Base-by-base conservation (phyloP, 2,113 vertebrate genomes). In the Brienomyrus longianalis region DNA sequence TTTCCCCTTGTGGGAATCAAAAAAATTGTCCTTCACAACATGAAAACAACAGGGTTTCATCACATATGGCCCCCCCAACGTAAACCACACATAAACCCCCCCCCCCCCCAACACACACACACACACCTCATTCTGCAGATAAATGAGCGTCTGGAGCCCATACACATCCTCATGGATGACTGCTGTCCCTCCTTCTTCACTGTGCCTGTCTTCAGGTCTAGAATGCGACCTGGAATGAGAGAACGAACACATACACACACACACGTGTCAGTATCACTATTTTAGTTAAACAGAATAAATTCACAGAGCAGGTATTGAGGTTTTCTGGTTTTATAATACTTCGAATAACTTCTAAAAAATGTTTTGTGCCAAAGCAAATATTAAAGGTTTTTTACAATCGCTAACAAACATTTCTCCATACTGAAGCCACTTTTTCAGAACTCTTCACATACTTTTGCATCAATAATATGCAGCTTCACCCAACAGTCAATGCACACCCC, bases 141-240 rank as follows among this genome's bases (percentile, higher is more conserved):
- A 95, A 99, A 99, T 39, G 98, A 99, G 19, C 98, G 96, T 17
- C 98, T 95, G 0, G 98, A 99, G 90, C 98, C 98, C 98, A 99
- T 99, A 92, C 98, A 99, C 98, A 99, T 99, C 92, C 98, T 97
- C 98, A 99, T 99, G 17, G 98, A 99, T 0, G 98, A 99, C 92
- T 99, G 98, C 92, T 99, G 98, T 0, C 98, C 98, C 88, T 99
- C 98, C 6, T 99, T 99, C 96, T 99, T 99, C 87, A 99, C 98
- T 0, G 98, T 99, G 17, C 98, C 98, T 0, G 98, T 99, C 96
- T 99, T 99, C 95, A 99, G 95, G 95, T 99, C 98, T 93, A 99
- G 94, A 94, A 99, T 99, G 27, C 98, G 95, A 21, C 98, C 98
- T 99, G 92, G 17, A 86, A 23, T 89, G 88, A 89, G 90, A 54